These are phyloP conservation scores for Pseudorhiza aurosa DNA, from an alignment of 30 jellyfish, hydroid and myxozoan genomes.

Conservation along the genomic window DNA sequence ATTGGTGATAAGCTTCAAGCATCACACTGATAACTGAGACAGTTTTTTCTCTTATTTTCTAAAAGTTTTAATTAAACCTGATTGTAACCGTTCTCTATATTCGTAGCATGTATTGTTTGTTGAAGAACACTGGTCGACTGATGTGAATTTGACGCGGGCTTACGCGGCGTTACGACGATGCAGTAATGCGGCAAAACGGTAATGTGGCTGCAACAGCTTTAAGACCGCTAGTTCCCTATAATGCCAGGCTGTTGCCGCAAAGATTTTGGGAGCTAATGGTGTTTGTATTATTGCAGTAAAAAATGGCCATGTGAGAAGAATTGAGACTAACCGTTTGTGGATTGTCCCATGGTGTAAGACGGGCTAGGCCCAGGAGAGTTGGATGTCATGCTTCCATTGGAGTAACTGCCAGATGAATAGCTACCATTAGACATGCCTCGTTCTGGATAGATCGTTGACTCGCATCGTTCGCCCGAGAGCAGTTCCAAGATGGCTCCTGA, in stretches of 20 bases:
- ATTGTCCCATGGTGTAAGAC: conserved; percentile 37
- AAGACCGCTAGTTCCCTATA: background rate
- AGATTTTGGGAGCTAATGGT: background rate
- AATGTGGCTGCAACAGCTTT: background rate
- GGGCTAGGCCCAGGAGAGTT: conserved; percentile 69
- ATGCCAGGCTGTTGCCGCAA: background rate
- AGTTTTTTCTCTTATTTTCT: too few species aligned
- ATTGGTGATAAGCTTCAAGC: too few species aligned
- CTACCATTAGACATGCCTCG: conserved; percentile 59
- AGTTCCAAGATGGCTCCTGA: conserved; percentile 50
- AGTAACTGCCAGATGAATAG: conserved; percentile 33
- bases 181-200: too few species aligned
- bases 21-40: too few species aligned
- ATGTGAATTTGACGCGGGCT: too few species aligned
- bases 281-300: background rate
- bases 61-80: too few species aligned
- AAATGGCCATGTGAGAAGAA: background rate
- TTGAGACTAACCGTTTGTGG: conserved; percentile 12
- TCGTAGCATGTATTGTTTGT: too few species aligned
- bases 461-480: conserved; percentile 39
- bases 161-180: background rate
- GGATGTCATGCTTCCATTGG: conserved; percentile 49
- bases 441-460: conserved; percentile 36
- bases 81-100: too few species aligned
- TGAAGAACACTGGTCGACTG: too few species aligned